phyloP scores from a whole-genome alignment of 2,113 vertebrate species.

The Rhipidura dahli region DNA sequence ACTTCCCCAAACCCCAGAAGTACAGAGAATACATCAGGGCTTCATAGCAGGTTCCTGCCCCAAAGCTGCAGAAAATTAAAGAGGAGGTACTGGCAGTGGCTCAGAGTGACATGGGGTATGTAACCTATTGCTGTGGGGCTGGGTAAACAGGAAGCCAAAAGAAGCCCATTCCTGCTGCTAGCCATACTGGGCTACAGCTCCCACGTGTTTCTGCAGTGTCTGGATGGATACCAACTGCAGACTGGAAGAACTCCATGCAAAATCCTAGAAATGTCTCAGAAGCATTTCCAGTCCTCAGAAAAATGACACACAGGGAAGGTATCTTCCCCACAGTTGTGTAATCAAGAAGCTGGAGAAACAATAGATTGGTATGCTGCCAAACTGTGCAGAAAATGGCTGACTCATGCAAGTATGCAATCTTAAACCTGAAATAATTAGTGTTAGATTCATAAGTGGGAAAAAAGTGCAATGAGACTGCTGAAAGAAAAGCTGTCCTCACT shows the following conservation, averaged over 20 bases:
- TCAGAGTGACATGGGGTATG: background rate
- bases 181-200: background rate
- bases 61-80: slow-evolving; percentile 13
- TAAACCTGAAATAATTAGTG: slow-evolving; percentile 28
- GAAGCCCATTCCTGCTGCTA: background rate
- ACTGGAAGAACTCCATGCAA: background rate
- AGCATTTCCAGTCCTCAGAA: slow-evolving; percentile 29
- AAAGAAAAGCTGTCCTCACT: slow-evolving; percentile 9
- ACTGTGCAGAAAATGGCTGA: slow-evolving; percentile 56
- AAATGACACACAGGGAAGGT: slow-evolving; percentile 38
- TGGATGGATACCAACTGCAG: background rate
- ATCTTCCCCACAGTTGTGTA: slow-evolving; percentile 31
- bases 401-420: background rate
- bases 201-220: background rate
- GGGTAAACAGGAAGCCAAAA: background rate
- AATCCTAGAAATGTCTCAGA: slow-evolving; percentile 48
- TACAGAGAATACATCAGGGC: background rate
- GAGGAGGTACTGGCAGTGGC: background rate
- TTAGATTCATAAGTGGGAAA: background rate
- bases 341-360: slow-evolving; percentile 42
- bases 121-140: background rate
- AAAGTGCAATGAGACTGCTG: background rate
- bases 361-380: slow-evolving; percentile 36
- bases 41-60: background rate
- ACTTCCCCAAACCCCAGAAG: background rate